A percentile compares a stretch with the other conserved stretches of the same genome.
Conservation (phyloP, 2,113 vertebrate genomes). For the Pollimyrus isidori region DNA sequence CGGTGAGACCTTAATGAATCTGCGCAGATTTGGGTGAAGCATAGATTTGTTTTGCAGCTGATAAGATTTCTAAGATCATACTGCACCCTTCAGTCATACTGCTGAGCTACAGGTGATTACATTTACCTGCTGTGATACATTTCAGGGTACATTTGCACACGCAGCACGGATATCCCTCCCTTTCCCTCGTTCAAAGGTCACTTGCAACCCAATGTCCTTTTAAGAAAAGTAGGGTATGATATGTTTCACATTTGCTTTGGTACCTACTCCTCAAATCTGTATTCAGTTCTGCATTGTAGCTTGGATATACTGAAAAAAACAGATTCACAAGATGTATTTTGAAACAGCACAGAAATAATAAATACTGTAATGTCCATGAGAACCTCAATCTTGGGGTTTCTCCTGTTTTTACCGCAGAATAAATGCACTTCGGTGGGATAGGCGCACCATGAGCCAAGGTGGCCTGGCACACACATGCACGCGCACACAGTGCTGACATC, state of each 20-base stretch:
- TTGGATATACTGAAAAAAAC: neutral
- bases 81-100: neutral
- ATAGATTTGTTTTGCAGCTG: neutral
- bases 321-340: neutral
- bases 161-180: neutral
- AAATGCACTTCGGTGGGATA: constrained; percentile 39
- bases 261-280: neutral
- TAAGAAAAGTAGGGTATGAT: neutral
- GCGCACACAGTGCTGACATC: constrained; percentile 58
- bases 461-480: constrained; percentile 25
- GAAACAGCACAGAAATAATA: neutral
- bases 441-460: neutral
- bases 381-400: neutral
- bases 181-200: neutral
- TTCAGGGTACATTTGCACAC: neutral
- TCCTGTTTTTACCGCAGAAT: constrained; percentile 10
- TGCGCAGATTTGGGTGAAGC: neutral
- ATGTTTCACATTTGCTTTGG: neutral
- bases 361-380: neutral
- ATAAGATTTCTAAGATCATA: neutral
- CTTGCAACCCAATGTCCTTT: neutral
- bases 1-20: neutral
- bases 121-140: neutral
- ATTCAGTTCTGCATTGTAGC: neutral
- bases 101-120: neutral